These are phyloP conservation scores for Nothocercus nigrocapillus DNA, from an alignment of 2,113 vertebrate species.

Conservation along the genomic window DNA sequence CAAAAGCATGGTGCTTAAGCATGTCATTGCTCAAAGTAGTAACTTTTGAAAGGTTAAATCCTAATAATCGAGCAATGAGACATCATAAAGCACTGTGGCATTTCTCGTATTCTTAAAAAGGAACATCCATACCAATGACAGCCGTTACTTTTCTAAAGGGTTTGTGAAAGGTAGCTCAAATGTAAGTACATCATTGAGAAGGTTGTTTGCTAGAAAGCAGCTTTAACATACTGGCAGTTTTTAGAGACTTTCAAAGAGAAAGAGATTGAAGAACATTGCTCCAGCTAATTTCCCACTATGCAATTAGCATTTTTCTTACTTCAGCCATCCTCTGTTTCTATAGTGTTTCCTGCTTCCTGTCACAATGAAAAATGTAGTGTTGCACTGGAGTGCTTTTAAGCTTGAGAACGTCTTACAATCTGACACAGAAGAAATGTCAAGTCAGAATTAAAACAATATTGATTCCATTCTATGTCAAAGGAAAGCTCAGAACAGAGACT, in stretches of 20 bases:
- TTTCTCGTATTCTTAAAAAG: neutral
- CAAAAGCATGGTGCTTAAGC: neutral
- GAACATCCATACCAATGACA: neutral
- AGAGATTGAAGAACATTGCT: neutral
- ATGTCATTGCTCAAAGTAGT: neutral
- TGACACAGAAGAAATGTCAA: neutral
- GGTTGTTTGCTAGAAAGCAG: neutral
- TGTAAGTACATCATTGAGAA: neutral
- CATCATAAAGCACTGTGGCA: neutral
- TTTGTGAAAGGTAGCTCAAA: neutral
- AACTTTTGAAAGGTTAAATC: neutral
- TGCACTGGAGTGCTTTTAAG: neutral
- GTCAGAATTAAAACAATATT: neutral
- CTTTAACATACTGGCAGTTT: neutral
- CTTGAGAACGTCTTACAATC: neutral
- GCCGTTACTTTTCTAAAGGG: neutral
- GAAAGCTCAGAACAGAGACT: neutral
- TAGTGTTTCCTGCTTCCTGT: neutral
- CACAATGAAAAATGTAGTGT: neutral
- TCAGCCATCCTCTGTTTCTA: neutral
- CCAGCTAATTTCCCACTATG: neutral
- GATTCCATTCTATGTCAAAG: neutral
- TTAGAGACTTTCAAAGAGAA: neutral
- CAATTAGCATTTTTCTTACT: constrained; percentile 12
- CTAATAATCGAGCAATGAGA: neutral